Evolutionary conservation across 1,140 invertebrate species (phyloP).

Genomic region (Campoletis sonorensis): DNA sequence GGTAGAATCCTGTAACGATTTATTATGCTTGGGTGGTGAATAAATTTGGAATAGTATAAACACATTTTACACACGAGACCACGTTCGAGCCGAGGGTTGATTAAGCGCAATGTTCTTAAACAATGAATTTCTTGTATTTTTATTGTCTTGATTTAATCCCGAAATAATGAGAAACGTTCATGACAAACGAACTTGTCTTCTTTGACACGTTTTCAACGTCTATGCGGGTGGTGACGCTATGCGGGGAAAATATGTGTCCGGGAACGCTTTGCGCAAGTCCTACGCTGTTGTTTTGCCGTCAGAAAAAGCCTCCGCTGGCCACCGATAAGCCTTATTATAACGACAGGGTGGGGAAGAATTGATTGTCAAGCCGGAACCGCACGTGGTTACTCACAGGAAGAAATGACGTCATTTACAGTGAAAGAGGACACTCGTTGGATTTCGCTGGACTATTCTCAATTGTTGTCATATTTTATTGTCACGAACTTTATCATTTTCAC

Average conservation of each 20-base stretch:
- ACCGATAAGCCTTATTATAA: slow-evolving; percentile 4
- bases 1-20: slow-evolving; percentile 12
- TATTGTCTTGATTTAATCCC: neutral
- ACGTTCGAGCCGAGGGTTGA: neutral
- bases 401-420: neutral
- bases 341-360: neutral
- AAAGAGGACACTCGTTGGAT: neutral
- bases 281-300: neutral
- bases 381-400: slow-evolving; percentile 12
- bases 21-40: neutral
- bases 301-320: neutral
- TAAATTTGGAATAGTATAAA: neutral
- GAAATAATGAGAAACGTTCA: neutral
- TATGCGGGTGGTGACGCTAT: slow-evolving; percentile 1
- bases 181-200: neutral
- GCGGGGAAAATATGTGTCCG: neutral
- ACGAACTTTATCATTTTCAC: no score
- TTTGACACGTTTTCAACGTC: neutral
- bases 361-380: slow-evolving; percentile 13
- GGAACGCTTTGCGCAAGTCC: slow-evolving; percentile 1
- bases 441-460: neutral
- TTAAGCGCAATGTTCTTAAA: neutral
- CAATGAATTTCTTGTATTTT: neutral
- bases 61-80: neutral
- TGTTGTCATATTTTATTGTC: no score